These are phyloP conservation scores for Agrypnus murinus DNA, from an alignment of 2,888 invertebrate genomes.

Conservation along the genomic window DNA sequence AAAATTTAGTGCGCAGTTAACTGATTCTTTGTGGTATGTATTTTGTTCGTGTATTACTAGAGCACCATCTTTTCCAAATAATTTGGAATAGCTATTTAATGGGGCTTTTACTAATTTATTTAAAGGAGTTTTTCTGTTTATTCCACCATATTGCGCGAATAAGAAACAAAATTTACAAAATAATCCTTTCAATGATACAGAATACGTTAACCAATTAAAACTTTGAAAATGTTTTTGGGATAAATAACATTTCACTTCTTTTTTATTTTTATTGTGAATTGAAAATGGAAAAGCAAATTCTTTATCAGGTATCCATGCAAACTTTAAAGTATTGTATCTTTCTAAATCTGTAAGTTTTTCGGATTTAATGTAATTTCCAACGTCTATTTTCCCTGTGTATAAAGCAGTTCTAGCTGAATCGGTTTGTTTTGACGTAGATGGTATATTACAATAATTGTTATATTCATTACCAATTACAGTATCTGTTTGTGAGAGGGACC, in stretches of 20 bases:
- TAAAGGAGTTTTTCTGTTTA: slow-evolving; percentile 42
- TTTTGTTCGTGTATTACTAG: slow-evolving; percentile 41
- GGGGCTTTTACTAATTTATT: slow-evolving; percentile 51
- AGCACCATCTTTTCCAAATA: slow-evolving; percentile 51
- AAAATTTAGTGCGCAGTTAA: slow-evolving; percentile 25
- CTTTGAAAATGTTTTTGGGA: slow-evolving; percentile 43
- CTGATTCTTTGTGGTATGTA: slow-evolving; percentile 50
- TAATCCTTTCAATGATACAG: slow-evolving; percentile 42
- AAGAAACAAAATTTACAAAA: slow-evolving; percentile 53
- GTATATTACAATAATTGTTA: background rate
- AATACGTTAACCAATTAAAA: slow-evolving; percentile 46
- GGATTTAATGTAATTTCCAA: background rate
- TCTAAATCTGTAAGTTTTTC: slow-evolving; percentile 20
- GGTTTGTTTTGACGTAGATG: background rate
- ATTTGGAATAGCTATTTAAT: slow-evolving; percentile 51
- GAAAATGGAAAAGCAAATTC: slow-evolving; percentile 47
- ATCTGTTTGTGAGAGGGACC: too few species aligned
- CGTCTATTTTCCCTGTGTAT: background rate
- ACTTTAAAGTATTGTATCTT: slow-evolving; percentile 33
- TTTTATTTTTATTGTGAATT: slow-evolving; percentile 37
- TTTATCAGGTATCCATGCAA: slow-evolving; percentile 41
- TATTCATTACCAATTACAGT: too few species aligned
- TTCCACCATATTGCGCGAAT: slow-evolving; percentile 48
- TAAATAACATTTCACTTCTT: slow-evolving; percentile 39
- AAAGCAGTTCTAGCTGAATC: background rate